Percentiles rank a stretch among this genome's conserved stretches.
phyloP scores from a whole-genome alignment of 2,888 invertebrate genomes.

The Gymnocheta viridis region DNA sequence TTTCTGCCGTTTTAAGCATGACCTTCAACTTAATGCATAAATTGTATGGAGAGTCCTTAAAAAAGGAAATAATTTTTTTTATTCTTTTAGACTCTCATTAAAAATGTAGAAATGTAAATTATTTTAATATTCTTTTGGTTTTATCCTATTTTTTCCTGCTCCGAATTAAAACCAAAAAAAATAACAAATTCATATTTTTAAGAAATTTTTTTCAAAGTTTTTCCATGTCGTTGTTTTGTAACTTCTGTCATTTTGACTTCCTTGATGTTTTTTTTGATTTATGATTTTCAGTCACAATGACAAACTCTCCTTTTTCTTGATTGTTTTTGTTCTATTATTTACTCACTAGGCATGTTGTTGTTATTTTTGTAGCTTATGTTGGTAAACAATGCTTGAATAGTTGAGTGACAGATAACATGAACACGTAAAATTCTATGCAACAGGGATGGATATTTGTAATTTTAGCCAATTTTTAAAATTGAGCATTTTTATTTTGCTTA shows the following conservation, averaged over 20 bases:
- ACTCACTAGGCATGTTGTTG: conserved; percentile 15
- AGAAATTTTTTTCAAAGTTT: conserved; percentile 25
- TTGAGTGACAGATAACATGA: conserved; percentile 39
- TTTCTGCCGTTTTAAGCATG: conserved; percentile 52
- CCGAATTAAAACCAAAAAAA: conserved; percentile 3
- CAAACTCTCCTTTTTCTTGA: conserved; percentile 55
- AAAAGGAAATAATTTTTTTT: not conserved
- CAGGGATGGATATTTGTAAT: conserved; percentile 9
- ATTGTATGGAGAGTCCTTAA: conserved; percentile 38
- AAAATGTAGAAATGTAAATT: conserved; percentile 52
- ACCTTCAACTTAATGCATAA: conserved; percentile 60
- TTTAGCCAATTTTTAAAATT: not conserved
- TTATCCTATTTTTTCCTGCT: not conserved
- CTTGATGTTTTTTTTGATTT: conserved; percentile 65
- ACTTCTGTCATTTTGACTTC: conserved; percentile 60
- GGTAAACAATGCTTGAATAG: conserved; percentile 49
- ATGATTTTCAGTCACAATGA: conserved; percentile 65
- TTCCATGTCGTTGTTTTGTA: conserved; percentile 38
- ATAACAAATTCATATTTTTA: conserved; percentile 26
- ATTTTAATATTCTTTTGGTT: conserved; percentile 46
- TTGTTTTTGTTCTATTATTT: conserved; percentile 42
- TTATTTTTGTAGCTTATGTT: conserved; percentile 49
- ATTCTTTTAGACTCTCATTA: conserved; percentile 38
- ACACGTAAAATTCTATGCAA: not conserved
- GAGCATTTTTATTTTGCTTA: not conserved